phyloP scores from a whole-genome alignment of 2,113 vertebrate genomes.

The Phalacrocorax brasilianus region DNA sequence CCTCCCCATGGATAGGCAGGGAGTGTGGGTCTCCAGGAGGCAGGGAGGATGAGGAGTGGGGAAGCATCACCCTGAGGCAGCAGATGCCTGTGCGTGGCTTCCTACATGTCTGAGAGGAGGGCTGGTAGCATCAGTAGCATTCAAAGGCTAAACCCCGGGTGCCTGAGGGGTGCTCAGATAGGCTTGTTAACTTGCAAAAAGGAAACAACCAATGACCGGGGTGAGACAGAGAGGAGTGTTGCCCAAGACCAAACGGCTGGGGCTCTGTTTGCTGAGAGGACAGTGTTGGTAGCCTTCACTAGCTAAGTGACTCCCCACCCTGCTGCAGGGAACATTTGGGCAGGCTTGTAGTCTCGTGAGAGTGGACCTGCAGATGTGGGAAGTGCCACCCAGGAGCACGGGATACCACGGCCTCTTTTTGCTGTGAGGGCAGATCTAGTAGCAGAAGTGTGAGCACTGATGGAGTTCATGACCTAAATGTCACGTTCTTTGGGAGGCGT shows the following conservation, averaged over 20 bases:
- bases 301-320: neutral
- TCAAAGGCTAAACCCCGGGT: neutral
- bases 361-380: neutral
- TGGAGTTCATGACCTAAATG: neutral
- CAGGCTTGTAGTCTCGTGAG: neutral
- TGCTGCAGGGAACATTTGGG: neutral
- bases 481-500: neutral
- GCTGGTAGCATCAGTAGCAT: neutral
- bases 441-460: neutral
- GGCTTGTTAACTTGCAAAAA: neutral
- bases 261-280: neutral
- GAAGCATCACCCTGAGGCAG: neutral
- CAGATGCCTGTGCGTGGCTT: neutral
- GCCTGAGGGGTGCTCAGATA: neutral
- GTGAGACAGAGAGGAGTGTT: neutral
- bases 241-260: neutral
- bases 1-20: too few species aligned
- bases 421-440: neutral
- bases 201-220: rapidly evolving
- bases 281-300: neutral
- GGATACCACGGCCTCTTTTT: neutral
- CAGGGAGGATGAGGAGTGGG: neutral
- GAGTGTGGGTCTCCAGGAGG: neutral
- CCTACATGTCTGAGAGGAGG: neutral
- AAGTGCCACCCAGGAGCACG: neutral